phyloP scores from a whole-genome alignment of 2,888 invertebrate species.

The Molanna angustata region DNA sequence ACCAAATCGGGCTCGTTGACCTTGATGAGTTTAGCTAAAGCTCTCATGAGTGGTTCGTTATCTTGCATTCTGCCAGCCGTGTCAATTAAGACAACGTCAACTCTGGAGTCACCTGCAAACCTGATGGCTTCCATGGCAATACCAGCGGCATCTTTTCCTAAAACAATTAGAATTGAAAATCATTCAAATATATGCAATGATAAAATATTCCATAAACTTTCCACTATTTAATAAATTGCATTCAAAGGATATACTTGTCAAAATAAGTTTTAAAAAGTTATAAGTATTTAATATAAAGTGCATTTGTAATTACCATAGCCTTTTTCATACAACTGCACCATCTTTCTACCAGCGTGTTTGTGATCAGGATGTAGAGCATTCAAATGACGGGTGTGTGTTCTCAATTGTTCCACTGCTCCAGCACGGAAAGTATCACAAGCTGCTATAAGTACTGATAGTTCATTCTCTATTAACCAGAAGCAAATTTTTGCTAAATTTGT shows the following conservation, averaged over 20 bases:
- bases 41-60: constrained; percentile 98
- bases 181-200: background rate
- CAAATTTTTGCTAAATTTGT: constrained; percentile 99
- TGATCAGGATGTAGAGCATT: constrained; percentile 89
- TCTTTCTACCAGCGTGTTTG: constrained; percentile 65
- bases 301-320: too few relatives aligned
- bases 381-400: constrained; percentile 90
- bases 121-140: constrained; percentile 97
- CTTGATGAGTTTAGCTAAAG: constrained; percentile 94
- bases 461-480: constrained; percentile 99
- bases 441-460: constrained; percentile 92
- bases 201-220: too few relatives aligned
- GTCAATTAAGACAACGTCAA: constrained; percentile 95
- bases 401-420: constrained; percentile 96
- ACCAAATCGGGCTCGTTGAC: constrained; percentile 98
- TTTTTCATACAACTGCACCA: constrained; percentile 97
- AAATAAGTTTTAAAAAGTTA: too few relatives aligned
- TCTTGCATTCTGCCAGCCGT: constrained; percentile 99
- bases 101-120: constrained; percentile 73
- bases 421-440: constrained; percentile 99
- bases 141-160: constrained; percentile 96
- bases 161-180: constrained; percentile 10
- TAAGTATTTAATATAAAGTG: too few relatives aligned
- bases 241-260: too few relatives aligned
- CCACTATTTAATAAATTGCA: too few relatives aligned